phyloP scores from a whole-genome alignment of 1,140 invertebrate genomes.

The Leptinotarsa texana region DNA sequence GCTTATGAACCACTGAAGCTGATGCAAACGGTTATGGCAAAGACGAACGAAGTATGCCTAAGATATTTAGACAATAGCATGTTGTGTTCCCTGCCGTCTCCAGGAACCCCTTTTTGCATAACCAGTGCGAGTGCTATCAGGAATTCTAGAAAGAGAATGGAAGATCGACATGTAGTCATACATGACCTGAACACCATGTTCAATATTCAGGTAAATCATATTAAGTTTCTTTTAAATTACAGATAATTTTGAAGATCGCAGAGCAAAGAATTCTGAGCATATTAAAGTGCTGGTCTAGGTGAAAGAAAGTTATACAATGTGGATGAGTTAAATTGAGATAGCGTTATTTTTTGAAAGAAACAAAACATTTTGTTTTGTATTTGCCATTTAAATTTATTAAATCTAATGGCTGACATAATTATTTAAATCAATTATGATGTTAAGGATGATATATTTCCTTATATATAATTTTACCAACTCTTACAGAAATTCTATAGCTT shows the following conservation, averaged over 20 bases:
- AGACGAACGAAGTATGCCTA: constrained; percentile 71
- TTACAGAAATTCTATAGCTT: too few species aligned
- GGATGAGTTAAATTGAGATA: too few species aligned
- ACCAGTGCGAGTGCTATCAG: constrained; percentile 70
- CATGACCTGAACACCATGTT: constrained; percentile 72
- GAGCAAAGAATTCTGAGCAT: too few species aligned
- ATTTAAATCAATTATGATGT: too few species aligned
- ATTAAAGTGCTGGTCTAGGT: too few species aligned
- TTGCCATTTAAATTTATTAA: background rate
- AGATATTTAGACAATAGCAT: constrained; percentile 68
- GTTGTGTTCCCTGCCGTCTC: constrained; percentile 60
- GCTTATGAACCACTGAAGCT: constrained; percentile 71
- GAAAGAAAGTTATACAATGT: too few species aligned
- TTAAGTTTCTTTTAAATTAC: background rate
- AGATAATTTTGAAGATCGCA: background rate
- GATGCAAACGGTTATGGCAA: constrained; percentile 72
- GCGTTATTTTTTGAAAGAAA: background rate
- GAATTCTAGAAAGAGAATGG: constrained; percentile 82
- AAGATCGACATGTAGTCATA: constrained; percentile 81
- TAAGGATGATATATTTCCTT: too few species aligned
- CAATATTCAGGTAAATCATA: constrained; percentile 63
- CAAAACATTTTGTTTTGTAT: background rate
- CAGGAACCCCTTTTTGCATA: constrained; percentile 56
- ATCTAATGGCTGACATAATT: too few species aligned
- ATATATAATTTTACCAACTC: too few species aligned